phyloP scores from a whole-genome alignment of 2,888 invertebrate genomes.

The Idaea dimidiata region DNA sequence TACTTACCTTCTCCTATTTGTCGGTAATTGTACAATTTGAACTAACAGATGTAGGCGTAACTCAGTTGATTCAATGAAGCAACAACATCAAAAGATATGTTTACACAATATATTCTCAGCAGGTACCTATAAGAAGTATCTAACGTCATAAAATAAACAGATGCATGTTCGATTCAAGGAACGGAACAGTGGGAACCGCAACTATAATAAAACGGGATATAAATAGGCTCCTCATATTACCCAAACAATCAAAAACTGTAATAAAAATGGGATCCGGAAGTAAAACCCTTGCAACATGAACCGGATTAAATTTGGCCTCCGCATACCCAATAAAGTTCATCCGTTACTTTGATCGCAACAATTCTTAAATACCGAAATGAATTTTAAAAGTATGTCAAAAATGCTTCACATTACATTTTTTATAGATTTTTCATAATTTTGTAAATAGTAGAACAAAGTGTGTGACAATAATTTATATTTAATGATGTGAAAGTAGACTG shows the following conservation, averaged over 20 bases:
- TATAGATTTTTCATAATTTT: background rate
- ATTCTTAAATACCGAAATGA: slow-evolving; percentile 5
- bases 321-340: slow-evolving; percentile 48
- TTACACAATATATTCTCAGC: background rate
- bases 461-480: background rate
- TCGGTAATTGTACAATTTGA: background rate
- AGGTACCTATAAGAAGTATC: background rate
- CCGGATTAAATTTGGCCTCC: slow-evolving; percentile 11
- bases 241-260: background rate
- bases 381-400: background rate
- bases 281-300: slow-evolving; percentile 6
- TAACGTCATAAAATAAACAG: background rate
- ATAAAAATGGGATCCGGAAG: background rate
- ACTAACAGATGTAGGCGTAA: background rate
- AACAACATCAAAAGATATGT: background rate
- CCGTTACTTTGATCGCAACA: slow-evolving; percentile 55
- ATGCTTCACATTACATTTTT: background rate
- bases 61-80: background rate
- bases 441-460: background rate
- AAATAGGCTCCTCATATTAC: background rate
- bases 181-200: slow-evolving; percentile 2
- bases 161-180: background rate
- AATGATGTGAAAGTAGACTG: background rate
- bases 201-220: background rate
- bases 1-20: background rate